These are phyloP conservation scores for Clunio marinus DNA, from an alignment of 2,888 invertebrate species.

Conservation along the genomic window DNA sequence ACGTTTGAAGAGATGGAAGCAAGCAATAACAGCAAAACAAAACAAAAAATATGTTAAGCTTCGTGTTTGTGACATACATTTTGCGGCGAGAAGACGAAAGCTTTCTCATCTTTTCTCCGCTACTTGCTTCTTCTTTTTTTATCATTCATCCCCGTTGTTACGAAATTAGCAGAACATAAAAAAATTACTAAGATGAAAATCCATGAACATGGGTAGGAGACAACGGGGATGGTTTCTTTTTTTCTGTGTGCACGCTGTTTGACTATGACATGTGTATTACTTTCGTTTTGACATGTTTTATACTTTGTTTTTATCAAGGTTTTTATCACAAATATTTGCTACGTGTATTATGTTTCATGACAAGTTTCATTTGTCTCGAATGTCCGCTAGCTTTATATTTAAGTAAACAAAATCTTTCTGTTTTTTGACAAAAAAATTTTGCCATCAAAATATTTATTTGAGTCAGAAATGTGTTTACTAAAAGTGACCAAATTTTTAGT, in stretches of 20 bases:
- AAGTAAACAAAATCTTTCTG: too few relatives aligned
- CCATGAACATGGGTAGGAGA: neutral
- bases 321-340: slow-evolving; percentile 12
- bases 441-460: too few relatives aligned
- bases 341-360: neutral
- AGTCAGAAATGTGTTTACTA: too few relatives aligned
- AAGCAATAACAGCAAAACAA: neutral
- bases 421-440: too few relatives aligned
- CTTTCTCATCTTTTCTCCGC: too few relatives aligned
- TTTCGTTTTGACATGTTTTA: slow-evolving; percentile 34
- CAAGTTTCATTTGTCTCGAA: neutral
- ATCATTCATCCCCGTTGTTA: neutral
- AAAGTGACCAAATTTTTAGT: too few relatives aligned
- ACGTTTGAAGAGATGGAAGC: neutral
- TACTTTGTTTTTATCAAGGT: neutral
- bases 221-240: neutral
- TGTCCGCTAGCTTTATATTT: slow-evolving; percentile 7
- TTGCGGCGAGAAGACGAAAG: neutral
- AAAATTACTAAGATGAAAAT: slow-evolving; percentile 11
- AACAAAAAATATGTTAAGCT: slow-evolving; percentile 25
- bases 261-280: slow-evolving; percentile 20
- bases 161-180: slow-evolving; percentile 16
- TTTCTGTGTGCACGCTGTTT: too few relatives aligned
- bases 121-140: too few relatives aligned
- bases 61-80: slow-evolving; percentile 18